Conservation (phyloP, 2,113 vertebrate genomes). For the Sterna hirundo region DNA sequence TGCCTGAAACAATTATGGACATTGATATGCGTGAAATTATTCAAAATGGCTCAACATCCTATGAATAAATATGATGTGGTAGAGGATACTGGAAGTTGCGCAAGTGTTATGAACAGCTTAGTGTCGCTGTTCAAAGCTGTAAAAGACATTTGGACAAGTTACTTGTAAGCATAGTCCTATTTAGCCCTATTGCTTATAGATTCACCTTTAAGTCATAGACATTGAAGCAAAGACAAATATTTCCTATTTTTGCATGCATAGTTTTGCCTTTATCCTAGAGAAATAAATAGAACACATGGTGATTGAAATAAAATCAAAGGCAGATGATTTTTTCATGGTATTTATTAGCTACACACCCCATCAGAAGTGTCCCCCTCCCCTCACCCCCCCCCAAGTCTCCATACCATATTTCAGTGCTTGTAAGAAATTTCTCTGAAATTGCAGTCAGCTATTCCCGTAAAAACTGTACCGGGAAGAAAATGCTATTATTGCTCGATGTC, state of each 20-base stretch:
- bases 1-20: conserved; percentile 62
- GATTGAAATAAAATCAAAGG: not conserved
- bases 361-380: not conserved
- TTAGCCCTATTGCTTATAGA: not conserved
- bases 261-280: not conserved
- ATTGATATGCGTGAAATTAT: conserved; percentile 63
- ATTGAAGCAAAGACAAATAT: not conserved
- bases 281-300: not conserved
- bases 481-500: conserved; percentile 32
- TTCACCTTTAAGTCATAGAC: conserved; percentile 17
- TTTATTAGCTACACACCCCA: not conserved
- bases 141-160: not conserved
- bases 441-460: not conserved
- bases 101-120: conserved; percentile 16
- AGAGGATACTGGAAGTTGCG: conserved; percentile 29
- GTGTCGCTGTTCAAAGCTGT: not conserved
- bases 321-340: not conserved
- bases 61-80: conserved; percentile 57
- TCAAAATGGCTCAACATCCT: conserved; percentile 52
- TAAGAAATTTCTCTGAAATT: conserved; percentile 25
- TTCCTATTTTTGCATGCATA: not conserved
- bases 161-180: not conserved
- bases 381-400: not conserved
- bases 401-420: not conserved
- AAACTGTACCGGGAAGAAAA: not conserved